A percentile compares a stretch with the other conserved stretches of the same genome.
Conservation (phyloP, 2,797 vertebrate species). For the Micrastur ruficollis region DNA sequence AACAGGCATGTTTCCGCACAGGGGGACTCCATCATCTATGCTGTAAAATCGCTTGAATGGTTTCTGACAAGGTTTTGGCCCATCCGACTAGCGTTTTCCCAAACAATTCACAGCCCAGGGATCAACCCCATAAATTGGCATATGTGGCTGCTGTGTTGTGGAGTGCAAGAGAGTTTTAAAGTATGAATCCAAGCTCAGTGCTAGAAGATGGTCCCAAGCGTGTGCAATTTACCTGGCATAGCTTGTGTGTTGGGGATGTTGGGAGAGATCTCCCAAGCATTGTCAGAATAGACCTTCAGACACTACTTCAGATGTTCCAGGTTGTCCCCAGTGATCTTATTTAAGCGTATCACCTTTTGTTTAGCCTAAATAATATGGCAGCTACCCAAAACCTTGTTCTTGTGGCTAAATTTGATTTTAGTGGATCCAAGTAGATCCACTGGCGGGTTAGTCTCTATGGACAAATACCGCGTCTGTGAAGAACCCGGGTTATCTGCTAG, state of each 20-base stretch:
- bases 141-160: neutral
- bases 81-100: neutral
- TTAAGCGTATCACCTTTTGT: neutral
- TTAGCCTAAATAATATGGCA: neutral
- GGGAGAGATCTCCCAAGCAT: neutral
- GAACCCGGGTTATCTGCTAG: neutral
- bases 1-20: neutral
- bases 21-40: neutral
- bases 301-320: neutral
- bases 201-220: neutral
- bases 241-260: neutral
- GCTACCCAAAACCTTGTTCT: neutral
- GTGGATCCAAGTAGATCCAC: neutral
- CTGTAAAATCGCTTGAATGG: neutral
- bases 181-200: neutral
- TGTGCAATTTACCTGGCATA: neutral
- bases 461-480: neutral
- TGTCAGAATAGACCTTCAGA: neutral
- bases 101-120: neutral
- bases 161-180: neutral
- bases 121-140: neutral
- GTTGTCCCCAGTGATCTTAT: neutral
- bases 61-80: neutral
- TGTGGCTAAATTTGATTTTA: neutral
- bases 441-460: neutral